Base-by-base conservation (phyloP, 2,797 vertebrate species). In the Cheirogaleus major region DNA sequence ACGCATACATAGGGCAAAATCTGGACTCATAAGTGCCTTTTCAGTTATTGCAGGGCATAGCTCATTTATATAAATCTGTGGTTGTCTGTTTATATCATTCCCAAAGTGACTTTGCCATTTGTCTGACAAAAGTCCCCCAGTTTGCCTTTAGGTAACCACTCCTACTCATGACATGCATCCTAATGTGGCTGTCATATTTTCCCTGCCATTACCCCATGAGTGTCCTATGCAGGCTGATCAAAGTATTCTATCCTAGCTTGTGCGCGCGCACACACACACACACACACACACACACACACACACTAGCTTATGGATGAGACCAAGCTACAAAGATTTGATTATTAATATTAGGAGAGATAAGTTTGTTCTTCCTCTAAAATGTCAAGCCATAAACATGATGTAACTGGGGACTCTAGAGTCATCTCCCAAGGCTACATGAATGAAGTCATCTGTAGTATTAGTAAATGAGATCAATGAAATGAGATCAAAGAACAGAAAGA, bases 381-480 rank as follows among this genome's bases (percentile, higher is more conserved):
- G 23, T 30, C 18, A 91, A 43, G 50, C 32, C 79, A 93, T 75
- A 94, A 75, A 72, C 43, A 96, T 95, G 83, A 89, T 82, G 35
- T 91, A 86, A 95, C 1, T 48, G 59, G 43, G 30, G 50, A 89
- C 32, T 89, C 30, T 17, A 79, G 61, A 93, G 27, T 91, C 23
- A 10, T 91, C 50, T 93, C 82, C 86, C 7, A 61, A 91, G 63
- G 72, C 59, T 72, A 48, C 41, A 41, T n/a, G n/a, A 87, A 69
- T 94, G 96, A 96, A 89, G 86, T 97, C 93, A 96, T 96, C 78
- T 41, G 22, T 35, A 63, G 25, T n/a, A 78, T 81, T 78, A 78
- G 12, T 12, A 57, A 86, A 52, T 59, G 67, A 94, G 41, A 96
- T 73, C 67, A 85, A 61, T 83, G 63, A 93, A 94, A 94, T 70